A percentile compares a stretch with the other conserved stretches of the same genome.
Evolutionary conservation across 2,113 vertebrate genomes (phyloP).

Genomic region (Centropus unirufus): DNA sequence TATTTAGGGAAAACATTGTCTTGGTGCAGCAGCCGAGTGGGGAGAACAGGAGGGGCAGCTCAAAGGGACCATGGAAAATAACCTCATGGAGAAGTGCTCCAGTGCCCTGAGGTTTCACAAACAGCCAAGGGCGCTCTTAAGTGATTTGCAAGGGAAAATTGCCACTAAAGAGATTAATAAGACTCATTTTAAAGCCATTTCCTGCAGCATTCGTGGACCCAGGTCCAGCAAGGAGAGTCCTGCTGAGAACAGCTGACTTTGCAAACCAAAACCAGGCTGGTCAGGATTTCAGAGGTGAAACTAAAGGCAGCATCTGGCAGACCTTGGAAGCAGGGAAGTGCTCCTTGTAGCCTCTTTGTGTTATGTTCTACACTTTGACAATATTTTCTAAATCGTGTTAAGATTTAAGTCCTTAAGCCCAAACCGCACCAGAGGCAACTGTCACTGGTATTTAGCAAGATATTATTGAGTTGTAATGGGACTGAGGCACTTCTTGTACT

Average conservation of each 20-base stretch:
- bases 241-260: not conserved
- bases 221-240: not conserved
- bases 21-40: not conserved
- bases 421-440: not conserved
- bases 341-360: not conserved
- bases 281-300: not conserved
- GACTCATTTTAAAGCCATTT: not conserved
- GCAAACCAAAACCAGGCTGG: not conserved
- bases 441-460: not conserved
- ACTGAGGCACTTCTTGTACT: not conserved
- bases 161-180: not conserved
- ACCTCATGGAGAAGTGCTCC: rapidly evolving
- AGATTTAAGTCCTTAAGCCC: not conserved
- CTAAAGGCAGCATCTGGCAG: not conserved
- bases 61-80: not conserved
- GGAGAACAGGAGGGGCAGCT: not conserved
- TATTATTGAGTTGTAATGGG: not conserved
- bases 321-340: not conserved
- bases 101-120: not conserved
- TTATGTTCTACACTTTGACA: not conserved
- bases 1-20: not conserved
- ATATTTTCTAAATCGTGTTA: not conserved
- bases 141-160: not conserved
- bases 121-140: not conserved
- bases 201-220: not conserved